Evolutionary conservation across 2,113 vertebrate species (phyloP).

Genomic region (Enhydra lutris): DNA sequence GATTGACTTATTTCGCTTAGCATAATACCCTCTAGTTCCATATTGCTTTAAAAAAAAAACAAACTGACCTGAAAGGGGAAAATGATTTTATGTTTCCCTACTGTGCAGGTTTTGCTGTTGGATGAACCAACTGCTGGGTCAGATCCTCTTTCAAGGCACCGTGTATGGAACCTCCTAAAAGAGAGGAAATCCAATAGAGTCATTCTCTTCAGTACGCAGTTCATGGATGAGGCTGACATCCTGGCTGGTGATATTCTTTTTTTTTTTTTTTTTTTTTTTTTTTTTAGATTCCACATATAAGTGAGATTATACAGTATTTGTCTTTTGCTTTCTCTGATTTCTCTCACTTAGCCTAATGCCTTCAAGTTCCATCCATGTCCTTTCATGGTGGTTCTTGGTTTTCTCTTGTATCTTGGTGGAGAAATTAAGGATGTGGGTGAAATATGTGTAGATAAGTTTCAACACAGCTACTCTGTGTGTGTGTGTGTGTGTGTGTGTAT

Average conservation of each 20-base stretch:
- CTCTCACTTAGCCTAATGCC: not conserved
- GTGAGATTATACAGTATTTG: not conserved
- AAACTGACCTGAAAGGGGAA: not conserved
- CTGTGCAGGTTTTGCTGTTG: slow-evolving; percentile 88
- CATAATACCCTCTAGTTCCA: too few relatives aligned
- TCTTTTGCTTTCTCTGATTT: not conserved
- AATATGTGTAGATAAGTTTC: not conserved
- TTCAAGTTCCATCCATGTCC: not conserved
- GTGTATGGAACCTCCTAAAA: slow-evolving; percentile 90
- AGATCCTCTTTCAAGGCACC: slow-evolving; percentile 92
- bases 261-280: too few relatives aligned
- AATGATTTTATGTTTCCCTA: not conserved
- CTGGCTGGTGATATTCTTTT: slow-evolving; percentile 86
- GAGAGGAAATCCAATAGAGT: slow-evolving; percentile 82
- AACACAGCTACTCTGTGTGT: too few relatives aligned
- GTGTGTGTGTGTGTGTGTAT: too few relatives aligned
- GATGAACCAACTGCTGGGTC: slow-evolving; percentile 93
- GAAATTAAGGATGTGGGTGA: not conserved
- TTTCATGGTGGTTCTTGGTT: slow-evolving; percentile 77
- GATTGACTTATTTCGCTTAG: too few relatives aligned
- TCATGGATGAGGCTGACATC: slow-evolving; percentile 94
- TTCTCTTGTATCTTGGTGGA: not conserved
- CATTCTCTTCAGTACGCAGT: slow-evolving; percentile 90
- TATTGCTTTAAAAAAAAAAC: not conserved
- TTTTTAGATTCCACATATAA: not conserved